Evolutionary conservation across 2,888 invertebrate species (phyloP).

Genomic region (Aphodius sticticus): DNA sequence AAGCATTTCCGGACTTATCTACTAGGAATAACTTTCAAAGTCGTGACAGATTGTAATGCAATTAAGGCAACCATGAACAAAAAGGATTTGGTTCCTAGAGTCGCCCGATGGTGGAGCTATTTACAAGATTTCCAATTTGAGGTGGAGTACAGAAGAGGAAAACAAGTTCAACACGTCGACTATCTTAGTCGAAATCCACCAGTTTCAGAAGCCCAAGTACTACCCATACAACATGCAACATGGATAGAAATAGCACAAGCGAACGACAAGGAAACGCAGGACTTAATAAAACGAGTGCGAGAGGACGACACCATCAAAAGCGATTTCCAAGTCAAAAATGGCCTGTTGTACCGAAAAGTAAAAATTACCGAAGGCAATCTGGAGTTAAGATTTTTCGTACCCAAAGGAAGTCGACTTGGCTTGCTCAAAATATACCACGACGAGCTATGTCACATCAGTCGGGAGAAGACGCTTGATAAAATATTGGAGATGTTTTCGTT

Average conservation of each 20-base stretch:
- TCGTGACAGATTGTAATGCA: too few species aligned
- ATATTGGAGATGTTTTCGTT: not conserved
- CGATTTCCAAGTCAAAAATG: not conserved
- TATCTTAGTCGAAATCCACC: constrained; percentile 9
- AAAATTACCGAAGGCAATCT: not conserved
- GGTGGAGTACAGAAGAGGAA: not conserved
- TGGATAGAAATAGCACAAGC: constrained; percentile 5
- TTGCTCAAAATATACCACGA: constrained; percentile 4
- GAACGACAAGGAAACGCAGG: not conserved
- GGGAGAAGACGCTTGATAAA: constrained; percentile 1
- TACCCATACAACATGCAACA: constrained; percentile 6
- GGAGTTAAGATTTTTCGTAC: constrained; percentile 5
- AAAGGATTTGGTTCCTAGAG: too few species aligned
- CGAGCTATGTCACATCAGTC: constrained; percentile 10
- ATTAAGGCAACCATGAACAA: too few species aligned
- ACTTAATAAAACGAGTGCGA: not conserved
- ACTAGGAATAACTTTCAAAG: too few species aligned
- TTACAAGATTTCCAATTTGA: constrained; percentile 6
- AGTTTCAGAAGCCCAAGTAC: not conserved
- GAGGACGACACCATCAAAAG: constrained; percentile 10
- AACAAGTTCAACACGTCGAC: not conserved
- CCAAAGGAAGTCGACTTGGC: not conserved
- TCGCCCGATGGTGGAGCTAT: constrained; percentile 31
- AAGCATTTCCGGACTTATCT: too few species aligned
- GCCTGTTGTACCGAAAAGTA: not conserved